Percentiles rank a stretch among this genome's conserved stretches.
phyloP scores from a whole-genome alignment of 2,888 invertebrate genomes.

The Dione vanillae region DNA sequence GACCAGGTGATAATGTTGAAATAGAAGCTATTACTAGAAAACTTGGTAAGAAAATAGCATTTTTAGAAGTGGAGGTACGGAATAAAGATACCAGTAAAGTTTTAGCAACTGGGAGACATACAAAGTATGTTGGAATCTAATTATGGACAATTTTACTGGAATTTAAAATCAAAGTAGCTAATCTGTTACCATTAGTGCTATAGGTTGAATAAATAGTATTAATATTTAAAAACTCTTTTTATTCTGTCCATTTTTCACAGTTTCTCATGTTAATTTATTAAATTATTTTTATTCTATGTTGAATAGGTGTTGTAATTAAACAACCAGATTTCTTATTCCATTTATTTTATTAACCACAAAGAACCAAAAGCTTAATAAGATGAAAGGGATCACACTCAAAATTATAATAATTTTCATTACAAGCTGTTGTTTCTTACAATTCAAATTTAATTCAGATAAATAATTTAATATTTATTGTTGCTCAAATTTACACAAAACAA shows the following conservation, averaged over 20 bases:
- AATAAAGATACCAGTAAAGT: constrained; percentile 89
- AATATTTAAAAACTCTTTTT: background rate
- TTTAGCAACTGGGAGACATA: constrained; percentile 93
- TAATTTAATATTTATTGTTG: background rate
- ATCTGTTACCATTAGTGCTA: background rate
- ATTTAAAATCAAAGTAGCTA: background rate
- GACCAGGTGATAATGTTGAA: constrained; percentile 90
- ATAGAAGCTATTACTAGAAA: constrained; percentile 91
- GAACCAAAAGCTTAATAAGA: background rate
- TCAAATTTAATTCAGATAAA: no score
- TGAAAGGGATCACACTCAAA: background rate
- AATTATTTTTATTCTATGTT: background rate
- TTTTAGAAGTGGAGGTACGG: constrained; percentile 90
- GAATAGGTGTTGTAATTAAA: background rate
- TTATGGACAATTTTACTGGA: background rate
- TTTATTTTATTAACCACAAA: constrained; percentile 6
- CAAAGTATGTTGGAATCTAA: constrained; percentile 86
- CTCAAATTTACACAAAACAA: background rate
- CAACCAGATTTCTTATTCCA: constrained; percentile 2
- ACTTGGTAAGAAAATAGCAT: constrained; percentile 91
- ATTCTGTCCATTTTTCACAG: background rate
- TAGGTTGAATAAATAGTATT: constrained; percentile 5
- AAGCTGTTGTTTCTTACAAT: no score
- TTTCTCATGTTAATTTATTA: no score
- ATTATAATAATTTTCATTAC: background rate